Evolutionary conservation across 2,797 vertebrate species (phyloP).

Genomic region (Melanitta fusca): DNA sequence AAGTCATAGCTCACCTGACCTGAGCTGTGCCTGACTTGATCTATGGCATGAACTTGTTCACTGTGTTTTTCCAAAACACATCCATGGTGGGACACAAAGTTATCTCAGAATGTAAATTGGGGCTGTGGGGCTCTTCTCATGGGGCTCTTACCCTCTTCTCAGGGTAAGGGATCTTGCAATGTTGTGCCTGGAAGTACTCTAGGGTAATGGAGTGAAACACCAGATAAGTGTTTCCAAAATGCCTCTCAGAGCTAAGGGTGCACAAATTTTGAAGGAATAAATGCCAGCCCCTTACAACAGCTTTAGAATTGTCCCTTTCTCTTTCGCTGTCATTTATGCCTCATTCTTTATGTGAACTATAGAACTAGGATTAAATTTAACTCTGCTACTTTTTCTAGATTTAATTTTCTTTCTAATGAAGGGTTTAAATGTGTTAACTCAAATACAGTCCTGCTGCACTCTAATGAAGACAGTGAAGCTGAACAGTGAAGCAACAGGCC

Average conservation of each 20-base stretch:
- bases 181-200: not conserved
- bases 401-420: conserved; percentile 33
- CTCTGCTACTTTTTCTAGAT: not conserved
- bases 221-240: not conserved
- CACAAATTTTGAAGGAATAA: not conserved
- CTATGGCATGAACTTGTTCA: not conserved
- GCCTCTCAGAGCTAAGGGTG: not conserved
- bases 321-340: not conserved
- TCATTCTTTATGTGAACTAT: not conserved
- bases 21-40: not conserved
- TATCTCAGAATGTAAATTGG: not conserved
- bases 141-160: not conserved
- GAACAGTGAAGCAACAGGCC: not conserved
- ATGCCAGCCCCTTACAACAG: not conserved
- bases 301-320: not conserved
- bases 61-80: not conserved
- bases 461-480: not conserved
- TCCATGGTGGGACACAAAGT: not conserved
- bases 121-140: not conserved
- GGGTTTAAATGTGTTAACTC: not conserved
- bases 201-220: accelerated
- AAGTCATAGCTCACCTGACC: not conserved
- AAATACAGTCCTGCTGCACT: not conserved
- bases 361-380: not conserved
- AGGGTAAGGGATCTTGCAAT: not conserved